These are phyloP conservation scores for Erebia ligea DNA, from an alignment of 2,888 invertebrate species.

Conservation along the genomic window DNA sequence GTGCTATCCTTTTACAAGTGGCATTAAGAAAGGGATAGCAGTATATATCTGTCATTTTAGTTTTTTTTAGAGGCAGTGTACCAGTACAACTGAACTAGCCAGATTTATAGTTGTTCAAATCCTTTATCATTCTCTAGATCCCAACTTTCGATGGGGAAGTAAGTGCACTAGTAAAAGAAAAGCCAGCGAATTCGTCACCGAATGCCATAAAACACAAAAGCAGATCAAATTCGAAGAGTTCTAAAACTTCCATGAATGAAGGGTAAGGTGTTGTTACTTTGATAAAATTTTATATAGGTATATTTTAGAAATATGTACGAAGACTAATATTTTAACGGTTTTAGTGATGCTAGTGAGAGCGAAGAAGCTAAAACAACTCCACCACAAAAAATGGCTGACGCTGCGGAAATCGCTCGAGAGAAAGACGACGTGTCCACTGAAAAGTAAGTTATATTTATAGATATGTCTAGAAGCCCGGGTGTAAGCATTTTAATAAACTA, in stretches of 20 bases:
- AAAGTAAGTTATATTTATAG: slow-evolving; percentile 42
- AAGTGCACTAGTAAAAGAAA: slow-evolving; percentile 50
- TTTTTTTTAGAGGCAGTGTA: no score
- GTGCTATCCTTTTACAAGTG: no score
- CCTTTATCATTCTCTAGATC: slow-evolving; percentile 53
- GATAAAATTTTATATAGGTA: neutral
- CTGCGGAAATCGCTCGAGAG: slow-evolving; percentile 54
- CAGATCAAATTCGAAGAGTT: slow-evolving; percentile 65
- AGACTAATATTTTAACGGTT: slow-evolving; percentile 31
- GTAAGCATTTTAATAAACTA: neutral
- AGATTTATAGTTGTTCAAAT: neutral
- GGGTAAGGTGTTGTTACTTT: slow-evolving; percentile 51
- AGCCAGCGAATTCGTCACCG: slow-evolving; percentile 49
- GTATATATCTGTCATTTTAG: neutral
- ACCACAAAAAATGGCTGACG: slow-evolving; percentile 59
- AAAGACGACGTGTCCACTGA: slow-evolving; percentile 48
- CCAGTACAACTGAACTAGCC: neutral
- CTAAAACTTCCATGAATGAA: slow-evolving; percentile 63
- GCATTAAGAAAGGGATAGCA: no score
- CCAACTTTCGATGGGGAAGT: slow-evolving; percentile 70
- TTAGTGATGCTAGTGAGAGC: slow-evolving; percentile 63
- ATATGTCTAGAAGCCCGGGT: neutral
- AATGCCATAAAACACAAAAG: slow-evolving; percentile 52
- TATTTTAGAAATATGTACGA: neutral
- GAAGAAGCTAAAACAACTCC: slow-evolving; percentile 52